phyloP scores from a whole-genome alignment of 2,888 invertebrate species.

The Ganaspis brasiliensis region DNA sequence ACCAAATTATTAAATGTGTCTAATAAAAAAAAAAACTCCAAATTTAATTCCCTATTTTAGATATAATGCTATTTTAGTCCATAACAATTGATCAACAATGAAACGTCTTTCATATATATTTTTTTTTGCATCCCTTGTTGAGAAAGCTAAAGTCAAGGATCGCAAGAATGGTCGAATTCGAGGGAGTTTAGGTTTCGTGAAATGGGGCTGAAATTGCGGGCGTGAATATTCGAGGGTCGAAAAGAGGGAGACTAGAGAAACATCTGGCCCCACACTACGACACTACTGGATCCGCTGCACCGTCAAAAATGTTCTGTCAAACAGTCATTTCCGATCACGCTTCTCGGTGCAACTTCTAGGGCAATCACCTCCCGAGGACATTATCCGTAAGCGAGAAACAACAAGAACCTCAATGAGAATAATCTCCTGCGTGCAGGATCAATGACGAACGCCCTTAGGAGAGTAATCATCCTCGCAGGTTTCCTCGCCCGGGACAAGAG shows the following conservation, averaged over 20 bases:
- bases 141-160: conserved; percentile 30
- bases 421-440: not conserved
- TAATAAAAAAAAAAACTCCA: too few relatives aligned
- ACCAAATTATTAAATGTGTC: too few relatives aligned
- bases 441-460: not conserved
- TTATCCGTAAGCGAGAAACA: not conserved
- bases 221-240: conserved; percentile 26
- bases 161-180: conserved; percentile 5
- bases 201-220: conserved; percentile 34
- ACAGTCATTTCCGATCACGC: conserved; percentile 56
- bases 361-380: conserved; percentile 36
- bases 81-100: too few relatives aligned
- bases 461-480: not conserved
- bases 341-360: conserved; percentile 17
- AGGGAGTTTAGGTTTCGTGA: conserved; percentile 31
- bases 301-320: conserved; percentile 58
- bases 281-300: conserved; percentile 42
- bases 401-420: not conserved
- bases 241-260: conserved; percentile 30
- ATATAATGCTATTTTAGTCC: too few relatives aligned
- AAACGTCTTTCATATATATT: too few relatives aligned
- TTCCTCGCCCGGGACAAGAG: conserved; percentile 21
- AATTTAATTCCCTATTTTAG: too few relatives aligned
- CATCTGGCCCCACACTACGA: conserved; percentile 29
- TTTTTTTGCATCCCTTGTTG: not conserved